phyloP scores from a whole-genome alignment of 2,113 vertebrate species.

The Bubo blakistoni region DNA sequence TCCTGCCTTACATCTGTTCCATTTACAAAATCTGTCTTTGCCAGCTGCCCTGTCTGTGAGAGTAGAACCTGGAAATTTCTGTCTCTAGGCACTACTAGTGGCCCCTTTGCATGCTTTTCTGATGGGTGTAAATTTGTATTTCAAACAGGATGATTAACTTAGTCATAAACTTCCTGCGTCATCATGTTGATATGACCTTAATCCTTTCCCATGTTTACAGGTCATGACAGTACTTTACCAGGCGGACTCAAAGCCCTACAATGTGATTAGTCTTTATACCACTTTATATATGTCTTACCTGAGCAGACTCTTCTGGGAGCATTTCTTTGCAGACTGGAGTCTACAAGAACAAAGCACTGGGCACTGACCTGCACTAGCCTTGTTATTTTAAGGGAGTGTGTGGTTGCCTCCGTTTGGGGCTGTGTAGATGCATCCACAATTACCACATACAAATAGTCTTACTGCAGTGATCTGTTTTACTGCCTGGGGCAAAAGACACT shows the following conservation, averaged over 20 bases:
- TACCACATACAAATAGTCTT: not conserved
- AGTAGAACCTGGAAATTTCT: not conserved
- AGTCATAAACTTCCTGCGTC: not conserved
- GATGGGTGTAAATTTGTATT: not conserved
- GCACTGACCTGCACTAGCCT: not conserved
- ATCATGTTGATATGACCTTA: not conserved
- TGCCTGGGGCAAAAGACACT: not conserved
- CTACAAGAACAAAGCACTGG: not conserved
- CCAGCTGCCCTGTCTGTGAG: not conserved
- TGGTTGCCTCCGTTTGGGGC: not conserved
- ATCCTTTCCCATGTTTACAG: slow-evolving; percentile 1
- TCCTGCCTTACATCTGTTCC: not conserved
- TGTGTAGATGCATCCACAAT: not conserved
- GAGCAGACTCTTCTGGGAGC: not conserved
- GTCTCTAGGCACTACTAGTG: not conserved
- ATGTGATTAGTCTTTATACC: not conserved
- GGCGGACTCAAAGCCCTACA: not conserved
- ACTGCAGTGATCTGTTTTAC: not conserved
- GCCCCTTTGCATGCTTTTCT: not conserved
- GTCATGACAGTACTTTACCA: not conserved
- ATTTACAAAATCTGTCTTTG: not conserved
- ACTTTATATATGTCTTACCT: not conserved
- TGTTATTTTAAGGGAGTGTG: not conserved
- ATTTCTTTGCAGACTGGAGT: not conserved
- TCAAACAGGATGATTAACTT: not conserved